Evolutionary conservation across 2,888 invertebrate genomes (phyloP), one percentile per base, ranked within the genome.

Genomic region (Agrotis ipsilon): DNA sequence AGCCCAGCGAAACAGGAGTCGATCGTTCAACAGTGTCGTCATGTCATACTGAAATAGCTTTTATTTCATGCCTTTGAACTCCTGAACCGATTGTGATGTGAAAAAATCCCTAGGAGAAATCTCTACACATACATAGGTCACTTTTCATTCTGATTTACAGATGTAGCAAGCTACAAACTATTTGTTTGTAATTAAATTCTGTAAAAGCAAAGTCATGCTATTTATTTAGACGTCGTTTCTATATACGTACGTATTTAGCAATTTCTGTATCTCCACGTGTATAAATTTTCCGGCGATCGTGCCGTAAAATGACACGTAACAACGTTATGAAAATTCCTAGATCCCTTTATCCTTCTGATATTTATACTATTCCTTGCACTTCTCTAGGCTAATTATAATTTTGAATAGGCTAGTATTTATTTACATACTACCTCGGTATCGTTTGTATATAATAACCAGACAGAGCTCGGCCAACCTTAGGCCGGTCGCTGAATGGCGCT

Each of bases 291-390:
- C 51, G 24, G 24, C 48, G 71, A 62, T 67, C 57, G 67, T 65
- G 39, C 55, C 59, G 55, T 63, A 71, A 72, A 80, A 73, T 75
- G 60, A 66, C 55, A 64, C 24, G 16, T 75, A 55, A 27, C 21
- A 24, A 14, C 58, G 75, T 75, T 80, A 80, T 78, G 81, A 83
- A 82, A 78, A 69, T 79, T 81, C 75, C 68, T 77, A 71, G 61
- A 68, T 79, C 67, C 67, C 68, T 69, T 78, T 74, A 78, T 80
- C 69, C 58, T 61, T 62, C 46, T 75, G 55, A 62, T 68, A 81
- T 72, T 65, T 78, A 69, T 52, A 27, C 72, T 52, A 49, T 39
- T 43, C 24, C 46, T 62, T 45, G 27, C 24, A 39, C 14, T 59
- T 68, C 52, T 55, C 48, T 43, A 49, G 48, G 21, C 39, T 72